Base-by-base conservation (phyloP, 2,888 invertebrate species). In the Amiota minor region DNA sequence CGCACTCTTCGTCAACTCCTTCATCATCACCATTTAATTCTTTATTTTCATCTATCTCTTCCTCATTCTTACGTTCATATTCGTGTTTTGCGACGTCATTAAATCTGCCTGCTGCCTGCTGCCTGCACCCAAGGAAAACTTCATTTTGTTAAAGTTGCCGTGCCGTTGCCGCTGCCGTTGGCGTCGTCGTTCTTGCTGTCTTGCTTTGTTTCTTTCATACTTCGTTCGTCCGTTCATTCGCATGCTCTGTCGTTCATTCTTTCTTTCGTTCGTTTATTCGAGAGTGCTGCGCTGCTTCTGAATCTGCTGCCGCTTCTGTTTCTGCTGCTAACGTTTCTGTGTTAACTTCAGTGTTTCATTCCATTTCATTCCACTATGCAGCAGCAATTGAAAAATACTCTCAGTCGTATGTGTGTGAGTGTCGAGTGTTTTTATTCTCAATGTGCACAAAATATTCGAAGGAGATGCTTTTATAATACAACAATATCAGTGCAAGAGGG, bases 191-290 rank as follows among this genome's bases (percentile, higher is more conserved):
- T 11, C 18, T 71, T 71, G 72, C 72, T 70, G 47, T 46, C 45
- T 20, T 16, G 46, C 83, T 82, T 86, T 85, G 85, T 86, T 86
- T 87, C 72, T 86, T 86, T 87, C 72, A 74, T 85, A 86, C 85
- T 86, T 86, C 72, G 72, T 64, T 11, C 46, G 67, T 12, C 18
- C 10, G 50, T 79, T 81, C 79, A 80, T 86, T 81, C 80, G 50
- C 70, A 46, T 20, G 18, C 20, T 70, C 53, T 49, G 16, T 70
- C 81, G 77, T 84, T 82, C 12, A 12, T 20, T 59, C 56, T 16
- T 18, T 18, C 20, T 16, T 20, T 59, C 59, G 55, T 65, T 72
- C 83, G 78, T 84, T 83, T 84, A 83, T 85, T 83, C 85, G 56
- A 23, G 46, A 56, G 59, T 55, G 59, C 71, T 10, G 16, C 12